Conservation (phyloP, 2,888 invertebrate genomes). For the Alsophila aescularia region DNA sequence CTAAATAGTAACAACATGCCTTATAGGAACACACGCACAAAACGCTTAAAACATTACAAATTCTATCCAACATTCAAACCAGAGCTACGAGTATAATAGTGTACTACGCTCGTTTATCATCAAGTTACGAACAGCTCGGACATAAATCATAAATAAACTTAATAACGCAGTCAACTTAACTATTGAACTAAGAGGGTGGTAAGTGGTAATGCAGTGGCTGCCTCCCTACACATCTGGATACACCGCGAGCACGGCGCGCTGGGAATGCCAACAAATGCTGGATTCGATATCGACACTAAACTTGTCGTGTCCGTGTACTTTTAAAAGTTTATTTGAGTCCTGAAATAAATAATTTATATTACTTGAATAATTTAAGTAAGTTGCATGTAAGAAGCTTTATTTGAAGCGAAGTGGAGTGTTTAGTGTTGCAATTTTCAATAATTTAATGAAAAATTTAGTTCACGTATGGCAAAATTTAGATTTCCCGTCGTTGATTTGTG, state of each 20-base stretch:
- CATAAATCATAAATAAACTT: constrained; percentile 32
- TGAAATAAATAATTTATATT: too few species aligned
- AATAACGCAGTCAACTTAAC: constrained; percentile 18
- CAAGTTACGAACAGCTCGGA: constrained; percentile 8
- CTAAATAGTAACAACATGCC: too few species aligned
- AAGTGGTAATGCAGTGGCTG: constrained; percentile 1
- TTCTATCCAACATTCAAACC: background rate
- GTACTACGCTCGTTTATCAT: constrained; percentile 25
- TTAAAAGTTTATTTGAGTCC: too few species aligned
- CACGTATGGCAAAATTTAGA: too few species aligned
- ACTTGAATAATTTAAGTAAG: too few species aligned
- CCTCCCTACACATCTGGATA: constrained; percentile 5
- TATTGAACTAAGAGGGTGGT: constrained; percentile 4
- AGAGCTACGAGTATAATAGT: background rate
- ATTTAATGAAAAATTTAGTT: too few species aligned
- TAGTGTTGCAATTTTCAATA: too few species aligned
- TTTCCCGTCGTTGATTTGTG: too few species aligned
- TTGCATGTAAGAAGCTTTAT: too few species aligned
- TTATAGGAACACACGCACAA: background rate
- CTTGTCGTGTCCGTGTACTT: too few species aligned
- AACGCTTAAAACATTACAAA: constrained; percentile 4
- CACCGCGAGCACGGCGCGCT: background rate
- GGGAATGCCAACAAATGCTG: background rate
- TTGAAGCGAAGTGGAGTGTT: too few species aligned
- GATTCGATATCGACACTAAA: background rate